phyloP scores from a whole-genome alignment of 2,113 vertebrate species.

The Lasiurus cinereus region DNA sequence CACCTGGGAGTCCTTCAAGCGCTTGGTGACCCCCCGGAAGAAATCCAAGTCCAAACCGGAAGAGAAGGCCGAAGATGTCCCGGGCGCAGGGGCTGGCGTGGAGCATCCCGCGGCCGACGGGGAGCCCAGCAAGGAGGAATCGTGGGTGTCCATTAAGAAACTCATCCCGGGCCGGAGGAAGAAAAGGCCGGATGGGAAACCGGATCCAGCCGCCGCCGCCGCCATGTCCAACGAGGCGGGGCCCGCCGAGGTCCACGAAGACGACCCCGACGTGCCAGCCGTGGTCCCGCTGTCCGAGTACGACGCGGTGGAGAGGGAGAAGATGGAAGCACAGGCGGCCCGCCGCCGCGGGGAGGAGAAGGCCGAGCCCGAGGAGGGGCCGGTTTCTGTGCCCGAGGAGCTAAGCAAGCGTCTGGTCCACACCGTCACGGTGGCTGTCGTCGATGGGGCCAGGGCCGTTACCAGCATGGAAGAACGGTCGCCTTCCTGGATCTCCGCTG shows the following conservation, averaged over 20 bases:
- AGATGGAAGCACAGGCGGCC: conserved; percentile 79
- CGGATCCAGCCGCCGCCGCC: conserved; percentile 84
- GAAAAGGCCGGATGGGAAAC: conserved; percentile 92
- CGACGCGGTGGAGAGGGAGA: conserved; percentile 90
- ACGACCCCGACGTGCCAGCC: conserved; percentile 96
- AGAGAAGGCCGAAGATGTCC: conserved; percentile 91
- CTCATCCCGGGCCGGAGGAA: conserved; percentile 95
- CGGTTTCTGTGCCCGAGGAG: conserved; percentile 58
- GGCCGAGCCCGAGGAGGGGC: conserved; percentile 18
- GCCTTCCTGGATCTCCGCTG: conserved; percentile 96
- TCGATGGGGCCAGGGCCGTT: conserved; percentile 85
- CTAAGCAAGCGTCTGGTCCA: conserved; percentile 75
- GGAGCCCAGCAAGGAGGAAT: conserved; percentile 94
- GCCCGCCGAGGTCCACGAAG: conserved; percentile 89
- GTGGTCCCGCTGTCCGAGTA: conserved; percentile 98
- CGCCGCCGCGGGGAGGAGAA: conserved; percentile 4
- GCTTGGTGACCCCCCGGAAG: conserved; percentile 93
- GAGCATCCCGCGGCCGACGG: conserved; percentile 90
- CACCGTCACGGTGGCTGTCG: conserved; percentile 74
- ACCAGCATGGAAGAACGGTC: conserved; percentile 92
- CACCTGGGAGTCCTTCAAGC: conserved; percentile 97
- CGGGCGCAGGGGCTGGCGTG: conserved; percentile 70
- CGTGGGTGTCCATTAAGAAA: conserved; percentile 94
- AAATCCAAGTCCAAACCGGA: conserved; percentile 92
- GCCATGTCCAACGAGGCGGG: conserved; percentile 78